Percentiles rank a stretch among this genome's conserved stretches.
Conservation (phyloP, 2,113 vertebrate species). For the Megaptera novaeangliae region DNA sequence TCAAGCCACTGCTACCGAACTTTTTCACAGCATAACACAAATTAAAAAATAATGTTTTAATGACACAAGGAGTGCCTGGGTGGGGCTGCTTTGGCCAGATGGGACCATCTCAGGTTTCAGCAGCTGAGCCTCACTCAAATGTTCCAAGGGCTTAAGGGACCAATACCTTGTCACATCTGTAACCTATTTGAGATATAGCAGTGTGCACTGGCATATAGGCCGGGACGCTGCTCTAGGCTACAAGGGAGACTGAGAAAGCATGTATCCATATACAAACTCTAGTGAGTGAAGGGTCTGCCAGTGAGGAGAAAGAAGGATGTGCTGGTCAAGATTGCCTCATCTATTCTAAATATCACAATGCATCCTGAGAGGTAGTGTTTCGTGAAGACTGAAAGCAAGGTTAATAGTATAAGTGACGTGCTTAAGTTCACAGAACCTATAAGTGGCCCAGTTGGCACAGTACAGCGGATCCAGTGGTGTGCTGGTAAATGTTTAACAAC, state of each 20-base stretch:
- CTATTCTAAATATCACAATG: neutral
- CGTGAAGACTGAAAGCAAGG: neutral
- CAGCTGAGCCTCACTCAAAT: neutral
- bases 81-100: neutral
- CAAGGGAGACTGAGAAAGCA: neutral
- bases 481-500: neutral
- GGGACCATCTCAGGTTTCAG: neutral
- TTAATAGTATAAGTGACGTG: neutral
- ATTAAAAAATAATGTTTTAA: slow-evolving; percentile 14
- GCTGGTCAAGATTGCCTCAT: neutral
- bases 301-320: neutral
- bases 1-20: neutral
- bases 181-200: neutral
- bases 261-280: neutral
- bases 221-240: neutral
- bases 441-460: neutral
- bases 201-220: neutral
- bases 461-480: neutral
- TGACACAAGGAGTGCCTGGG: neutral
- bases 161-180: neutral
- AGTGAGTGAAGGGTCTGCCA: neutral
- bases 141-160: neutral
- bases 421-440: neutral
- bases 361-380: neutral
- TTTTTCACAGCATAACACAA: neutral